Conservation (phyloP, 2,888 invertebrate species). For the Eupithecia pulchellata region DNA sequence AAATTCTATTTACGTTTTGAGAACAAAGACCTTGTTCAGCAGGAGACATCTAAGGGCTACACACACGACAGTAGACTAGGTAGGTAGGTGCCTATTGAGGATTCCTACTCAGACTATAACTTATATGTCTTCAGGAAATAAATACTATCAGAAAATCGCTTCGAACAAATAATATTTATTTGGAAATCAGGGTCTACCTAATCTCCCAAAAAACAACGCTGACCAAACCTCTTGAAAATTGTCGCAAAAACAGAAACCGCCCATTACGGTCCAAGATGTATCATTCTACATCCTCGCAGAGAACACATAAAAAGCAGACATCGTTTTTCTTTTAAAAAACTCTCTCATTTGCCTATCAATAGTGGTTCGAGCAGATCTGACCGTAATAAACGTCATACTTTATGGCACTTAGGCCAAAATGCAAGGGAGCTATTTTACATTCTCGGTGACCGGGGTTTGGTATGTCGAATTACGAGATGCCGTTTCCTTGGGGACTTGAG, state of each 20-base stretch:
- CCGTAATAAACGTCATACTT: conserved; percentile 86
- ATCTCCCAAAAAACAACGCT: conserved; percentile 20
- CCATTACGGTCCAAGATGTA: conserved; percentile 69
- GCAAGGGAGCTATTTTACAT: conserved; percentile 85
- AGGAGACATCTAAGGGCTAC: background rate
- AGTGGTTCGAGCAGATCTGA: conserved; percentile 85
- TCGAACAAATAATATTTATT: background rate
- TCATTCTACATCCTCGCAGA: conserved; percentile 75
- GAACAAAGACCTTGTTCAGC: background rate
- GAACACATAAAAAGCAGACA: conserved; percentile 85
- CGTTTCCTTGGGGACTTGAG: conserved; percentile 77
- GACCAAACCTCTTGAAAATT: conserved; percentile 36
- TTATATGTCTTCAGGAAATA: background rate
- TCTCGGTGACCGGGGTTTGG: conserved; percentile 81
- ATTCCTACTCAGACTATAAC: too few species aligned
- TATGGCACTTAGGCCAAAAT: conserved; percentile 84
- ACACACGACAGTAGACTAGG: background rate
- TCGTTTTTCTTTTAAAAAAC: conserved; percentile 86
- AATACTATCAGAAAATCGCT: background rate
- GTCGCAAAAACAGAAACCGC: conserved; percentile 51
- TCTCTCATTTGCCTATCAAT: conserved; percentile 86
- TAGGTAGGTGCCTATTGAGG: too few species aligned
- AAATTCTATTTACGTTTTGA: background rate
- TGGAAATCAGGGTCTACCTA: background rate
- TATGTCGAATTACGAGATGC: conserved; percentile 81